These are phyloP conservation scores for Anorthoa munda DNA, from an alignment of 2,888 invertebrate genomes.

Conservation along the genomic window DNA sequence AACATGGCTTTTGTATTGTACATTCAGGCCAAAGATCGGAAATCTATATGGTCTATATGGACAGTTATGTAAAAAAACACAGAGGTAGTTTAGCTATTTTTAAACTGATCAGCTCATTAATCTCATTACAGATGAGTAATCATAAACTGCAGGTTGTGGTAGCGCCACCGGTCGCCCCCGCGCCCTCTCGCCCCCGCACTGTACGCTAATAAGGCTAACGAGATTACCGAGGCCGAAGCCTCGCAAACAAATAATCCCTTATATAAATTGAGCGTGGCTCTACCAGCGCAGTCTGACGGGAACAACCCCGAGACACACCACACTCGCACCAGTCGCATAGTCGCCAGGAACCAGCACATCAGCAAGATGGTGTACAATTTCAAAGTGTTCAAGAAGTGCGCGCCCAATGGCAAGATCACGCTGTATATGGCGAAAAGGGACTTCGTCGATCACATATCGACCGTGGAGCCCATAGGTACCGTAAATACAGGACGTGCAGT, in stretches of 20 bases:
- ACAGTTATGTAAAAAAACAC: no score
- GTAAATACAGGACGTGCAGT: conserved; percentile 21
- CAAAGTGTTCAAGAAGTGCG: conserved; percentile 97
- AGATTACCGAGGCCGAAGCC: conserved; percentile 84
- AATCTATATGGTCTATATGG: background rate
- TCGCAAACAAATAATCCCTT: conserved; percentile 79
- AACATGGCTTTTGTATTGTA: no score
- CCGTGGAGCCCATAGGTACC: conserved; percentile 96
- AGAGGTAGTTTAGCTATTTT: background rate
- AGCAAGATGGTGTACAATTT: conserved; percentile 96
- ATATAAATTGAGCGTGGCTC: conserved; percentile 73
- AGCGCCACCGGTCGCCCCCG: background rate
- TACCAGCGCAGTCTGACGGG: conserved; percentile 43
- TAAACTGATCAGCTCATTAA: conserved; percentile 20
- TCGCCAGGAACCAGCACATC: conserved; percentile 3
- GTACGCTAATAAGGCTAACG: conserved; percentile 77
- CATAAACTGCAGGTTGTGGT: conserved; percentile 25
- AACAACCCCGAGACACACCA: conserved; percentile 24
- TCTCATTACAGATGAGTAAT: conserved; percentile 50
- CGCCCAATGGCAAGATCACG: conserved; percentile 96
- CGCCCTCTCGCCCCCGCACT: background rate
- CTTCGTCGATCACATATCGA: conserved; percentile 96
- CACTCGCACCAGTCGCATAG: conserved; percentile 1
- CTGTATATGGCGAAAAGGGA: conserved; percentile 96
- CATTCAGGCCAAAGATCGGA: no score